Conservation (phyloP, 2,797 vertebrate species). For the Phataginus tricuspis region DNA sequence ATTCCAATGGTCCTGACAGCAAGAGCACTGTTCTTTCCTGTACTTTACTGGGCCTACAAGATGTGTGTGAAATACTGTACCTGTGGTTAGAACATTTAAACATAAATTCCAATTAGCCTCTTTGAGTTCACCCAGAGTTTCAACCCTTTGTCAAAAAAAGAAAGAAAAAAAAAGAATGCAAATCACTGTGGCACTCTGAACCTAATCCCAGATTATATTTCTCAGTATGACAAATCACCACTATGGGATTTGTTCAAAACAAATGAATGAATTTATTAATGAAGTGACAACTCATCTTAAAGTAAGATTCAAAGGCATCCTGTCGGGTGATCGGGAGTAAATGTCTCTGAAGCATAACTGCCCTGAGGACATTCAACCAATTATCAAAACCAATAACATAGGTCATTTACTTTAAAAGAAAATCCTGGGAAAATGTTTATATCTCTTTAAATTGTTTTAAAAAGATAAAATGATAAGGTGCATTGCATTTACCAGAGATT, state of each 20-base stretch:
- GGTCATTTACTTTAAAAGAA: background rate
- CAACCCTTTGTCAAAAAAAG: background rate
- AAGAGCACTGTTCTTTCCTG: background rate
- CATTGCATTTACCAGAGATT: background rate
- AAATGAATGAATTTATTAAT: background rate
- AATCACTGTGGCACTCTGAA: background rate
- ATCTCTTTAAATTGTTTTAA: background rate
- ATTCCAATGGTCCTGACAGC: background rate
- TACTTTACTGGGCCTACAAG: background rate
- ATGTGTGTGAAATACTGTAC: background rate
- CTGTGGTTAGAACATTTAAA: background rate
- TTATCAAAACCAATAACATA: background rate
- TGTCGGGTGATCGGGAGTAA: background rate
- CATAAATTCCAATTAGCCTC: background rate
- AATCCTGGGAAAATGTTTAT: background rate
- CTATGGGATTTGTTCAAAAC: background rate
- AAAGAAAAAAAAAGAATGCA: background rate
- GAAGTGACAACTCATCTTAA: background rate
- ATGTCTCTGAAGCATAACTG: background rate
- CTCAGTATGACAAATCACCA: background rate
- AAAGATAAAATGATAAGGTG: background rate
- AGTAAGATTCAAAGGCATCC: background rate
- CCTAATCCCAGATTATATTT: background rate
- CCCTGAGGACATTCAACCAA: background rate
- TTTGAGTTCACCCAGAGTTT: background rate